These are phyloP conservation scores for Diorhabda carinulata DNA, from an alignment of 1,140 invertebrate genomes.

Conservation along the genomic window DNA sequence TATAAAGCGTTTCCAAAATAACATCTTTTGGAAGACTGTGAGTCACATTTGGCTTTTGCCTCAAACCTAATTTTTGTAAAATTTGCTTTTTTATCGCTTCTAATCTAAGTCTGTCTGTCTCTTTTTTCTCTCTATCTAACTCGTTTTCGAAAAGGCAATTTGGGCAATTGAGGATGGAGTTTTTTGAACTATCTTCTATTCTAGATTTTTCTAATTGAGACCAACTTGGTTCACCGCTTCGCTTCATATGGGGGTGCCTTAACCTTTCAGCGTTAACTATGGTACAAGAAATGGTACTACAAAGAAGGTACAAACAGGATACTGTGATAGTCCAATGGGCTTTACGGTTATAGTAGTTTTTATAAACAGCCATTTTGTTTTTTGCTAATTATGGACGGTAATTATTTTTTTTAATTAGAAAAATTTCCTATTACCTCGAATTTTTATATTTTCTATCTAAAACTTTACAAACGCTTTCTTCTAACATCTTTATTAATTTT, in stretches of 20 bases:
- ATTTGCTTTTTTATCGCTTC: constrained; percentile 77
- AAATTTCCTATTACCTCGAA: constrained; percentile 21
- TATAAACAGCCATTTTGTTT: constrained; percentile 34
- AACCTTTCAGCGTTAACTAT: constrained; percentile 27
- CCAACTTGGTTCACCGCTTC: neutral
- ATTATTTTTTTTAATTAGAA: neutral
- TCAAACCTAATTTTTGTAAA: constrained; percentile 67
- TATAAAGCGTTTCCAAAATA: constrained; percentile 64
- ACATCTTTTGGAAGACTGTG: constrained; percentile 62
- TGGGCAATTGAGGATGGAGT: constrained; percentile 35
- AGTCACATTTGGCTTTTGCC: constrained; percentile 66
- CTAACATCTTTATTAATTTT: constrained; percentile 9
- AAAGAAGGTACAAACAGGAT: constrained; percentile 36
- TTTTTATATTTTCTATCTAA: constrained; percentile 23
- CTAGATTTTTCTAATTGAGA: constrained; percentile 33
- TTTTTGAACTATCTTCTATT: constrained; percentile 33
- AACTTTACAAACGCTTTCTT: constrained; percentile 5
- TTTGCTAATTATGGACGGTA: constrained; percentile 13
- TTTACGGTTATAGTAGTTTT: constrained; percentile 34
- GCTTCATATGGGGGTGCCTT: constrained; percentile 34
- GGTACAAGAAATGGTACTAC: constrained; percentile 32
- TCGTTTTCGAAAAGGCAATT: constrained; percentile 43
- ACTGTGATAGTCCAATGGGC: constrained; percentile 29
- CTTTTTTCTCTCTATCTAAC: constrained; percentile 39
- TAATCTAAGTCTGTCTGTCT: constrained; percentile 59